Conservation (phyloP, 2,113 vertebrate species). For the Albula goreensis region DNA sequence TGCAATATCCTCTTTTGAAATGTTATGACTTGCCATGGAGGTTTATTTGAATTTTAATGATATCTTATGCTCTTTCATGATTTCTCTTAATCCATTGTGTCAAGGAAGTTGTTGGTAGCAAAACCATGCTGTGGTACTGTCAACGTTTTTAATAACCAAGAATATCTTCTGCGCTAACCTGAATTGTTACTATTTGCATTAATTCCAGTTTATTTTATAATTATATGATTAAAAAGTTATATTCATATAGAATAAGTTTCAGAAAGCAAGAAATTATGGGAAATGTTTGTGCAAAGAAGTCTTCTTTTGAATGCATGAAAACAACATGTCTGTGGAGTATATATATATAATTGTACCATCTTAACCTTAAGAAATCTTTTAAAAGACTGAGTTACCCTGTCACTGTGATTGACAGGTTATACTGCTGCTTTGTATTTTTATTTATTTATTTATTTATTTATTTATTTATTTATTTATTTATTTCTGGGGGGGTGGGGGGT, state of each 20-base stretch:
- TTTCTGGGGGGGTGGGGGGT: neutral
- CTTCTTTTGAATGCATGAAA: too few species aligned
- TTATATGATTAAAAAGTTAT: too few species aligned
- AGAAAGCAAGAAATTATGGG: too few species aligned
- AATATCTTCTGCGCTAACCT: neutral
- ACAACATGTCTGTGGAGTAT: neutral
- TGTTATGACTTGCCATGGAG: neutral
- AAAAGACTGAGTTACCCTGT: too few species aligned
- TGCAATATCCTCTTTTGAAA: neutral
- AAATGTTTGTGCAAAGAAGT: too few species aligned
- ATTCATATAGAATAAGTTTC: too few species aligned
- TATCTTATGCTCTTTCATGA: neutral
- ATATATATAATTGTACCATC: neutral
- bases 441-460: neutral
- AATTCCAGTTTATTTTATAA: too few species aligned
- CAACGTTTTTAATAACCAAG: neutral
- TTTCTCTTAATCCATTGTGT: neutral
- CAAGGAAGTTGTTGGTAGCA: too few species aligned
- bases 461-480: neutral
- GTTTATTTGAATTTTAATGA: neutral
- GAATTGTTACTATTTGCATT: neutral
- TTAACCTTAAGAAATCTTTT: neutral
- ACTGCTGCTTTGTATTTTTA: neutral
- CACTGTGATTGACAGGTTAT: constrained; percentile 5
- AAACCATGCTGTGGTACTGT: too few species aligned